These are phyloP conservation scores for Coecobrya sp. DNA, from an alignment of 2,888 invertebrate genomes.

Conservation along the genomic window DNA sequence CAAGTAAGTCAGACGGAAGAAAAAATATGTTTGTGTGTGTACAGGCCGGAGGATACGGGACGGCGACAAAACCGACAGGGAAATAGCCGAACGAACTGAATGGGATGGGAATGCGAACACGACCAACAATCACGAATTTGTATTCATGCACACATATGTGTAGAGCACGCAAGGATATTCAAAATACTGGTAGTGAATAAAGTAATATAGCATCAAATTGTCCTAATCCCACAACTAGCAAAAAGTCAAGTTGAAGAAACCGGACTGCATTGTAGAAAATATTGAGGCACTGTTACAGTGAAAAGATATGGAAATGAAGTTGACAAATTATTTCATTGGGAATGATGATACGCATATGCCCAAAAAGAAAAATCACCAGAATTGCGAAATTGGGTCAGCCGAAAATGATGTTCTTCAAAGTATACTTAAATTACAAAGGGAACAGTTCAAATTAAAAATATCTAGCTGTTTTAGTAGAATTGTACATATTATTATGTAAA, in stretches of 20 bases:
- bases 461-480: too few species aligned
- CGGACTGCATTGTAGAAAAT: neutral
- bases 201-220: neutral
- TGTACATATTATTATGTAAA: too few species aligned
- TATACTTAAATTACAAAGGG: too few species aligned
- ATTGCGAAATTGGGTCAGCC: too few species aligned
- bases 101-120: slow-evolving; percentile 21
- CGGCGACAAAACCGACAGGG: neutral
- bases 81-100: neutral
- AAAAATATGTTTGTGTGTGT: neutral
- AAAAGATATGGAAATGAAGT: too few species aligned
- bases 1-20: neutral
- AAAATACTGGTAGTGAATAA: neutral
- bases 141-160: neutral
- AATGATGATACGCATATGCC: too few species aligned
- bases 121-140: neutral
- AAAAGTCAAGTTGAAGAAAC: too few species aligned
- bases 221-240: neutral
- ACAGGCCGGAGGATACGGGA: neutral
- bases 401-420: too few species aligned
- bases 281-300: neutral
- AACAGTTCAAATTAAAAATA: too few species aligned
- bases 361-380: too few species aligned
- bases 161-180: neutral
- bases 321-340: too few species aligned